These are phyloP conservation scores for Phalanger gymnotis DNA, from an alignment of 2,797 vertebrate genomes.

Conservation along the genomic window DNA sequence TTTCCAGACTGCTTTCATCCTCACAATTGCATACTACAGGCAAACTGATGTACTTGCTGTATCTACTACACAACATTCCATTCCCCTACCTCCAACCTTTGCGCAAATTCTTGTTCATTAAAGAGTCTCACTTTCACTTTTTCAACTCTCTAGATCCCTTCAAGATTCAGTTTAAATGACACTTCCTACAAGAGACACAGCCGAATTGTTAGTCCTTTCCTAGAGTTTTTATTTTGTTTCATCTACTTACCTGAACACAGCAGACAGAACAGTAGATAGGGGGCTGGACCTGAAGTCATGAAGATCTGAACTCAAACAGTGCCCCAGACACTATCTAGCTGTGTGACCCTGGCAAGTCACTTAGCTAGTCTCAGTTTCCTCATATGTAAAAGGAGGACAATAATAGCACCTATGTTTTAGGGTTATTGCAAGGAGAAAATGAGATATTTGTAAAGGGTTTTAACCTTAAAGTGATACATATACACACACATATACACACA, in stretches of 20 bases:
- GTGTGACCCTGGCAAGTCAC: neutral
- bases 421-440: neutral
- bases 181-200: neutral
- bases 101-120: neutral
- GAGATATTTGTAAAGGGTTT: neutral
- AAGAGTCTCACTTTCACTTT: neutral
- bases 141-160: neutral
- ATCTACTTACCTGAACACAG: neutral
- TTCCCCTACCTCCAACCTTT: neutral
- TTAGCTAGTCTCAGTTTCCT: neutral
- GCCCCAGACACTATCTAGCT: neutral
- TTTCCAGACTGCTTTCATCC: neutral
- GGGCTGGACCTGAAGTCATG: neutral
- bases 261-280: neutral
- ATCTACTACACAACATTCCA: neutral
- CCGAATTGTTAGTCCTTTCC: neutral
- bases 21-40: neutral
- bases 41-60: neutral
- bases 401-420: neutral
- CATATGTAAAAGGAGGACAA: neutral
- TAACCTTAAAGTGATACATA: neutral
- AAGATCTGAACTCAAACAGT: neutral
- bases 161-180: too few relatives aligned
- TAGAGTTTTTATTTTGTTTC: neutral
- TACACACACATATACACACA: too few relatives aligned